These are phyloP conservation scores for Danio choprae DNA, from an alignment of 2,797 vertebrate species.

Conservation along the genomic window DNA sequence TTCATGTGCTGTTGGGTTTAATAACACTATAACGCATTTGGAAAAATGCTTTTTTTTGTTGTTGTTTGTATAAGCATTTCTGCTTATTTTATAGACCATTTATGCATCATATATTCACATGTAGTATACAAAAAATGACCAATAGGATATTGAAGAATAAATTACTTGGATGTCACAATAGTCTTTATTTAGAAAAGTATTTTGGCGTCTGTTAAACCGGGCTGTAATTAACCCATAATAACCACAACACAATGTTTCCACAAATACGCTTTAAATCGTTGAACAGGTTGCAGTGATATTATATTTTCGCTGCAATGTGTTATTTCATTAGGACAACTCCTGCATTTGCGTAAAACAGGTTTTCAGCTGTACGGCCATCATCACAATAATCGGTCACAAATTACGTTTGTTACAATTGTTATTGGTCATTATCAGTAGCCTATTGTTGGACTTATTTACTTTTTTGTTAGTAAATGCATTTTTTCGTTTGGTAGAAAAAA, in stretches of 20 bases:
- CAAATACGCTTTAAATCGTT: conserved; percentile 19
- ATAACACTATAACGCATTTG: neutral
- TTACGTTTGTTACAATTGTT: conserved; percentile 5
- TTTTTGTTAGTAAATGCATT: neutral
- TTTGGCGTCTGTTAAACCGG: conserved; percentile 55
- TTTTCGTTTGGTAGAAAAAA: neutral
- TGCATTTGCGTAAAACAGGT: neutral
- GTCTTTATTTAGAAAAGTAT: conserved; percentile 52
- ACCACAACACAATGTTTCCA: conserved; percentile 53
- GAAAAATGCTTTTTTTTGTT: neutral
- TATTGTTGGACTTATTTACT: neutral
- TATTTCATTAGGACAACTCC: neutral
- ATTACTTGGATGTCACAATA: conserved; percentile 6
- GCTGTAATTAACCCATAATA: conserved; percentile 46
- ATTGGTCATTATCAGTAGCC: neutral
- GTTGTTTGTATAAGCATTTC: neutral
- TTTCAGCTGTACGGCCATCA: neutral
- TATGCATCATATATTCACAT: neutral
- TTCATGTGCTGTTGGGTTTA: neutral
- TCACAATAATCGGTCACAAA: neutral
- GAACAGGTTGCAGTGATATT: neutral
- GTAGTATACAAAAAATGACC: neutral
- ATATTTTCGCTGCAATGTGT: neutral
- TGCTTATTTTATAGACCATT: neutral
- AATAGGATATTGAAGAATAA: neutral